Conservation (phyloP, 2,888 invertebrate genomes). For the Ennomos fuscantarius region DNA sequence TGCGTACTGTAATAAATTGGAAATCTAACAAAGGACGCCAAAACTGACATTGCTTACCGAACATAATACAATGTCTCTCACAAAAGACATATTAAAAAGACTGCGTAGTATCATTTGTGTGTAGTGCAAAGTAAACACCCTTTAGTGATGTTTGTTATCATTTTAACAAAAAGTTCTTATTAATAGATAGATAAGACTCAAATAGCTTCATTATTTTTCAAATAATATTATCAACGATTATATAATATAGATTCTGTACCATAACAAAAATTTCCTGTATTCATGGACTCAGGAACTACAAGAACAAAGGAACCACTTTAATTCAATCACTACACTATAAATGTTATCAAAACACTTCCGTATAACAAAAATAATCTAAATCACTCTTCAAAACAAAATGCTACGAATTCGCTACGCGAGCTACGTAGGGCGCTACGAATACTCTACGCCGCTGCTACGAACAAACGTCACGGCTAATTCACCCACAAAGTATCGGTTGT, state of each 20-base stretch:
- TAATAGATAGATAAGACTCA: no score
- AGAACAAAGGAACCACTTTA: no score
- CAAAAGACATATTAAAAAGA: constrained; percentile 2
- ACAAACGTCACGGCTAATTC: constrained; percentile 9
- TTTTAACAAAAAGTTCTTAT: no score
- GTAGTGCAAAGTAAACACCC: constrained; percentile 9
- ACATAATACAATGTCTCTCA: constrained; percentile 1
- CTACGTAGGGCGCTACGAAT: constrained; percentile 20
- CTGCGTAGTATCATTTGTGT: constrained; percentile 12
- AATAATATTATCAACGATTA: no score
- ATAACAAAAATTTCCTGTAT: no score
- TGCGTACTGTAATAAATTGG: no score
- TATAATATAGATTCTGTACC: no score
- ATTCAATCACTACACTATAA: no score
- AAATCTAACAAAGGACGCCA: background rate
- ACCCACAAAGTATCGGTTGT: constrained; percentile 5
- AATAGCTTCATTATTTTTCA: no score
- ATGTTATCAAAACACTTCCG: no score
- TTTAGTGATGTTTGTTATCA: constrained; percentile 8
- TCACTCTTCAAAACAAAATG: background rate
- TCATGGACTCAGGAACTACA: no score
- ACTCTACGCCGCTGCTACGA: background rate
- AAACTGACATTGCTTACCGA: background rate
- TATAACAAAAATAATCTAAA: no score
- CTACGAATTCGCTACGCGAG: constrained; percentile 9